Conservation (phyloP, 2,113 vertebrate species). For the Perca schrenkii region DNA sequence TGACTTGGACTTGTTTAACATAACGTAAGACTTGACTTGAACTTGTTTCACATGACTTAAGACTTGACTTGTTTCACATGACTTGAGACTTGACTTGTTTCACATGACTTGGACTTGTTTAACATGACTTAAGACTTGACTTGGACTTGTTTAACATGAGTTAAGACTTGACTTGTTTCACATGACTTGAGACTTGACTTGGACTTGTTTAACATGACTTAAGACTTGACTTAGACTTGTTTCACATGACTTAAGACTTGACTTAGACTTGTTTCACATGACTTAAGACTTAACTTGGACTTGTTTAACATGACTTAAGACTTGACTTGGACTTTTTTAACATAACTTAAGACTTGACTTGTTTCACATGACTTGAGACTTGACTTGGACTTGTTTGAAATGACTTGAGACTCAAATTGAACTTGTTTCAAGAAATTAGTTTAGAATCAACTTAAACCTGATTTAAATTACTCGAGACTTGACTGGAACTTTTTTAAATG, state of each 20-base stretch:
- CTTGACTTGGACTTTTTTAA: not conserved
- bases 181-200: not conserved
- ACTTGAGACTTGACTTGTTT: no score
- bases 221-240: not conserved
- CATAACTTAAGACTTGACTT: not conserved
- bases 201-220: no score
- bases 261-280: no score
- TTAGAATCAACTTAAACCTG: not conserved
- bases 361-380: not conserved
- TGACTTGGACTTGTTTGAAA: not conserved
- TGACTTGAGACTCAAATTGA: not conserved
- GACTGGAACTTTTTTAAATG: not conserved
- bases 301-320: not conserved
- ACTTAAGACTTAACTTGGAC: not conserved
- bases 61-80: no score
- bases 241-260: not conserved
- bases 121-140: no score
- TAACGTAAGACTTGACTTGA: no score
- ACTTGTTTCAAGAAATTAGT: not conserved
- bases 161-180: not conserved
- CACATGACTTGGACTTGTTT: no score
- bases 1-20: no score
- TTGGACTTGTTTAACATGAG: no score
- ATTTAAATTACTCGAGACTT: not conserved
- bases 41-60: no score